These are phyloP conservation scores for Agrochola macilenta DNA, from an alignment of 2,888 invertebrate species.

Conservation along the genomic window DNA sequence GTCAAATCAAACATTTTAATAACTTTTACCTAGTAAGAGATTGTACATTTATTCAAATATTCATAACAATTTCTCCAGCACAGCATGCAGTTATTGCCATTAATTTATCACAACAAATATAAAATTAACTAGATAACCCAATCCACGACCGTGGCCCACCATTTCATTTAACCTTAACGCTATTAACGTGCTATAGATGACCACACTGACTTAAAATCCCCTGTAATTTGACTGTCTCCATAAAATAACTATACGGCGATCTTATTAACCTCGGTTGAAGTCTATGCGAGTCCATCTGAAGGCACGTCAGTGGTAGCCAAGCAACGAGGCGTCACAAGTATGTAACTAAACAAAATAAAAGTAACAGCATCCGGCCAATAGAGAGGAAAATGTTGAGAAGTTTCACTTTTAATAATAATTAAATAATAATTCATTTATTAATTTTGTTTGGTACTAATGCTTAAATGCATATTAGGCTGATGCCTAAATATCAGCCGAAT, in stretches of 20 bases:
- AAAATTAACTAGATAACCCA: background rate
- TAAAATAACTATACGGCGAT: conserved; percentile 39
- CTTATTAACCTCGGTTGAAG: conserved; percentile 47
- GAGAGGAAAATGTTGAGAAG: conserved; percentile 39
- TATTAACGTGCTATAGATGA: conserved; percentile 14
- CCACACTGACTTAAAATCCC: background rate
- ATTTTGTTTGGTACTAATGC: background rate
- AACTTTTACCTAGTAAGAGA: background rate
- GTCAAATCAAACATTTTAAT: background rate
- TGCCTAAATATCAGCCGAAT: too few species aligned
- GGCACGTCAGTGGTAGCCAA: conserved; percentile 47
- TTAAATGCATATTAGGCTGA: too few species aligned
- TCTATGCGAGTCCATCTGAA: conserved; percentile 39
- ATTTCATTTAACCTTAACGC: conserved; percentile 19
- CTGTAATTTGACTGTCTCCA: background rate
- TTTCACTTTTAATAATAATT: background rate
- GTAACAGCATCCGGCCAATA: conserved; percentile 46
- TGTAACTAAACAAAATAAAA: conserved; percentile 66
- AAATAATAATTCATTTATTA: background rate
- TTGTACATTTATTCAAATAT: background rate
- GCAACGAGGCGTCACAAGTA: conserved; percentile 62
- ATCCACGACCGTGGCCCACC: background rate
- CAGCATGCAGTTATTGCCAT: background rate
- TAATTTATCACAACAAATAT: background rate
- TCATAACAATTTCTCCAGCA: background rate